Conservation (phyloP, 2,113 vertebrate genomes). For the Psilopsiagon aurifrons region DNA sequence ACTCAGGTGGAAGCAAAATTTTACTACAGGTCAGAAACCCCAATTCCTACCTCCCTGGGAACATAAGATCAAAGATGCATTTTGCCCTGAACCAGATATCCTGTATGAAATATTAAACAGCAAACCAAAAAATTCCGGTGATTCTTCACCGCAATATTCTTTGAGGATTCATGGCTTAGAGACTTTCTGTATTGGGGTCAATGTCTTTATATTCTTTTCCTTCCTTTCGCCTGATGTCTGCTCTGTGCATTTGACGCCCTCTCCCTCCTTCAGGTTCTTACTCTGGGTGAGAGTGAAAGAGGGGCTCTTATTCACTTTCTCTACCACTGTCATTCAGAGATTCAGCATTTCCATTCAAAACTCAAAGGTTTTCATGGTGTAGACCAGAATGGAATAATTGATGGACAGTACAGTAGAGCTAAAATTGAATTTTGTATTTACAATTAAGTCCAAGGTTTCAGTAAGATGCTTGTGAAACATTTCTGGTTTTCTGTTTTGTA, state of each 20-base stretch:
- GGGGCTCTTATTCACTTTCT: background rate
- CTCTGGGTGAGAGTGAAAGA: background rate
- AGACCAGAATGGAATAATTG: background rate
- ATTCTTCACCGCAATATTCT: background rate
- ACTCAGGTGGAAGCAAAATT: background rate
- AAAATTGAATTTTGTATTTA: background rate
- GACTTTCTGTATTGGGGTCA: background rate
- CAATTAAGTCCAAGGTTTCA: background rate
- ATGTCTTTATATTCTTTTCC: background rate
- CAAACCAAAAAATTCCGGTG: background rate
- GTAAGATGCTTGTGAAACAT: background rate
- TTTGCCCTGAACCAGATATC: background rate
- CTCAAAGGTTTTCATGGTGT: background rate
- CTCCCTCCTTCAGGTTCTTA: background rate
- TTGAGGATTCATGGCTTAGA: background rate
- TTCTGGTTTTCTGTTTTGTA: slow-evolving; percentile 7
- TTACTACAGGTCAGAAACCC: background rate
- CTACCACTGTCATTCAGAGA: background rate
- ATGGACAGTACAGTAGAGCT: background rate
- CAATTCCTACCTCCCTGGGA: background rate
- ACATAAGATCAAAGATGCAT: background rate
- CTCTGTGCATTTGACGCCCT: background rate
- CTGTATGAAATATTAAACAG: background rate
- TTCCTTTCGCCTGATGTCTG: background rate
- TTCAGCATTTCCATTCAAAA: background rate